Evolutionary conservation across 37 sponge, comb jelly and placozoan species (phyloP).

Genomic region (Agelas oroides): DNA sequence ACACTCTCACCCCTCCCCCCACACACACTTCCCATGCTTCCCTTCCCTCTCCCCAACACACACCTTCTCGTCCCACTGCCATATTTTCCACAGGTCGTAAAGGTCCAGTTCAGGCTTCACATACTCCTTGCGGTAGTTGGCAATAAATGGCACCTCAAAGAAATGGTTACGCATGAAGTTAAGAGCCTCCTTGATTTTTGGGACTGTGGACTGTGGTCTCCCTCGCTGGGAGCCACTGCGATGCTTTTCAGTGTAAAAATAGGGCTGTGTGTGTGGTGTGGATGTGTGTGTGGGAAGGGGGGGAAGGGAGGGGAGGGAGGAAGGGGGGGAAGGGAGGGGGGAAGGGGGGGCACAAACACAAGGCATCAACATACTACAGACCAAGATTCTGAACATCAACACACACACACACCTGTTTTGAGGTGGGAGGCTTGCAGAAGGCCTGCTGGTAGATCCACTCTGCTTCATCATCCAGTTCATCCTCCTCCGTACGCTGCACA

Average conservation of each 20-base stretch:
- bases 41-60: no score
- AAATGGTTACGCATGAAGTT: conserved; percentile 89
- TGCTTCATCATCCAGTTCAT: conserved; percentile 91
- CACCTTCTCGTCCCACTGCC: conserved; percentile 90
- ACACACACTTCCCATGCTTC: no score
- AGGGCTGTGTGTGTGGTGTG: conserved; percentile 25
- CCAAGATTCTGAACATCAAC: not conserved
- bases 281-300: not conserved
- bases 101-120: conserved; percentile 83
- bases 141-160: conserved; percentile 96
- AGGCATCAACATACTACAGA: not conserved
- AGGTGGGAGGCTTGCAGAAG: conserved; percentile 78
- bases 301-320: not conserved
- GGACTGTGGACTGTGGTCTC: conserved; percentile 50
- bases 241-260: conserved; percentile 9
- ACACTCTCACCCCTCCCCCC: not conserved
- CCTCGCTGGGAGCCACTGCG: not conserved
- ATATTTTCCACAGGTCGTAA: conserved; percentile 93
- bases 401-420: conserved; percentile 77
- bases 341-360: not conserved
- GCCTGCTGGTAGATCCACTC: conserved; percentile 91
- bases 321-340: not conserved
- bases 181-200: conserved; percentile 89
- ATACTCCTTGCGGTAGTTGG: conserved; percentile 89
- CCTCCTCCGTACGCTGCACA: conserved; percentile 67